Conservation (phyloP, 1,140 invertebrate genomes). For the Mylabris phalerata region DNA sequence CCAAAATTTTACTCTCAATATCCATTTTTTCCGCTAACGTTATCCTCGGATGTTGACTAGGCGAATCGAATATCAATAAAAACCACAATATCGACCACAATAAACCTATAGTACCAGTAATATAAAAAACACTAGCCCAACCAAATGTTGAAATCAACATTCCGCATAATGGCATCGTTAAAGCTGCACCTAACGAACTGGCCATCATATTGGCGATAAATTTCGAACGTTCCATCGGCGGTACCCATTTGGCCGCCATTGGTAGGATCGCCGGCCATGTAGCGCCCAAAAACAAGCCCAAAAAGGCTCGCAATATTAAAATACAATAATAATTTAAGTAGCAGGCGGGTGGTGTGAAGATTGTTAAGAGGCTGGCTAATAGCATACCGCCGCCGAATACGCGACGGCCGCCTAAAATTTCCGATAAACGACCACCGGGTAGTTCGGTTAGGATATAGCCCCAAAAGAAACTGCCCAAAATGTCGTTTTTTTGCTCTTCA, state of each 20-base stretch:
- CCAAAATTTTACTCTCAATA: constrained; percentile 68
- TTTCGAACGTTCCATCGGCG: constrained; percentile 80
- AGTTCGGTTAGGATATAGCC: constrained; percentile 84
- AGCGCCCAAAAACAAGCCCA: constrained; percentile 73
- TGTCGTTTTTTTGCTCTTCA: constrained; percentile 60
- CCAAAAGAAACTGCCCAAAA: constrained; percentile 84
- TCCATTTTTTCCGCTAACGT: constrained; percentile 68
- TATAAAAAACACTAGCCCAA: constrained; percentile 81
- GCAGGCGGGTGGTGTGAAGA: constrained; percentile 72
- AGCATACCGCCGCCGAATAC: constrained; percentile 83
- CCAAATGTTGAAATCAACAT: constrained; percentile 69
- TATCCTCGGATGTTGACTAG: constrained; percentile 80
- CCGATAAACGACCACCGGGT: constrained; percentile 77
- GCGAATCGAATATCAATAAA: constrained; percentile 76
- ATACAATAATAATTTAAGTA: constrained; percentile 54
- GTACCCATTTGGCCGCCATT: constrained; percentile 85
- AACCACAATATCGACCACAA: constrained; percentile 83
- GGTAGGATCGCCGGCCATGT: constrained; percentile 89
- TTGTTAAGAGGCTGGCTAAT: constrained; percentile 69
- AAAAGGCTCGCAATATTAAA: constrained; percentile 54
- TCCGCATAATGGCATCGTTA: constrained; percentile 76
- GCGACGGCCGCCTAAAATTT: constrained; percentile 71
- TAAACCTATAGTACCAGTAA: constrained; percentile 68
- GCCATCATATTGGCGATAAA: constrained; percentile 85
- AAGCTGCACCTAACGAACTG: constrained; percentile 72